phyloP scores from a whole-genome alignment of 2,113 vertebrate species.

The Sapayoa aenigma region DNA sequence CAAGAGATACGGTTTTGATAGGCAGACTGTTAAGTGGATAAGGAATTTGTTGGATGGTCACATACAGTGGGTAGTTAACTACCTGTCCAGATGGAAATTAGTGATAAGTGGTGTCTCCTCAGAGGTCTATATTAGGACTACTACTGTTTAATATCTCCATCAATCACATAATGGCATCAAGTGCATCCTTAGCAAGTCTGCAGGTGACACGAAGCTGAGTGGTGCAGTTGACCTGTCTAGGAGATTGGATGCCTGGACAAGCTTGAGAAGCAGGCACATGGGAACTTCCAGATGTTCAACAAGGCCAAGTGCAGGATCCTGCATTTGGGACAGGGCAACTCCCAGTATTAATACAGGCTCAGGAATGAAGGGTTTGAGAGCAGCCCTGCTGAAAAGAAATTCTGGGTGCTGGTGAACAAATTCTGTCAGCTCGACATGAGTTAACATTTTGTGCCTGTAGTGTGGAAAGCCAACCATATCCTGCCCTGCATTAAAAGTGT shows the following conservation, averaged over 20 bases:
- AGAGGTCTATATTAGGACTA: neutral
- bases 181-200: neutral
- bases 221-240: neutral
- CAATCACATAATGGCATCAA: neutral
- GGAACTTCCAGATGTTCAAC: neutral
- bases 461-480: neutral
- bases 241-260: neutral
- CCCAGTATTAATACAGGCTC: neutral
- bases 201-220: neutral
- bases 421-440: neutral
- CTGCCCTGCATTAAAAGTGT: neutral
- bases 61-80: neutral
- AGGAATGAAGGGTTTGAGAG: neutral
- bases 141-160: neutral
- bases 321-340: neutral
- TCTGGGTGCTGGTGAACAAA: neutral
- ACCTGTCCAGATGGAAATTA: neutral
- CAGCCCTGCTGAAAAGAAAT: neutral
- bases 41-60: neutral
- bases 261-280: neutral
- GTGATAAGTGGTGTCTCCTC: neutral
- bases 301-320: neutral
- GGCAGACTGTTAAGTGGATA: neutral
- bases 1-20: neutral
- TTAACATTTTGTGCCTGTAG: too few species aligned